Percentiles rank a stretch among this genome's conserved stretches.
phyloP scores from a whole-genome alignment of 2,888 invertebrate species.

The Drosophila demipolita region DNA sequence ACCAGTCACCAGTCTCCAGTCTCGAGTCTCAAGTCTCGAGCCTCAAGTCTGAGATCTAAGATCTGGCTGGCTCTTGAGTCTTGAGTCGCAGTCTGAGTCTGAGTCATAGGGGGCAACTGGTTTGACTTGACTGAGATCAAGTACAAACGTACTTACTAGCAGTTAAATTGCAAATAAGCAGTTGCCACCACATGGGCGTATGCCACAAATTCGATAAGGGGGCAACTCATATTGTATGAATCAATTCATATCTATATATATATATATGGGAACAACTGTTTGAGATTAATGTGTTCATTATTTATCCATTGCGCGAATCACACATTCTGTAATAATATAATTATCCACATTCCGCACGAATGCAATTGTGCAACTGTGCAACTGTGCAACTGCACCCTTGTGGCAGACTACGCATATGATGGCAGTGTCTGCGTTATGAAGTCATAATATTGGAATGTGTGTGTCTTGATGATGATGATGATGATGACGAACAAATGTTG shows the following conservation, averaged over 20 bases:
- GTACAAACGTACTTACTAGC: constrained; percentile 48
- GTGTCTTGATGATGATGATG: constrained; percentile 50
- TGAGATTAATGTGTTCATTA: not conserved
- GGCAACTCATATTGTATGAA: not conserved
- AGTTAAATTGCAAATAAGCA: constrained; percentile 48
- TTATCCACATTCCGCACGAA: constrained; percentile 1
- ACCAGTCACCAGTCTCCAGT: constrained; percentile 9
- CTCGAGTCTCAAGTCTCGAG: constrained; percentile 19
- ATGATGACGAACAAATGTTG: constrained; percentile 57
- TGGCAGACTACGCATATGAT: constrained; percentile 16
- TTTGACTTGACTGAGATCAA: constrained; percentile 72
- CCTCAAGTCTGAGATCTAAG: constrained; percentile 17
- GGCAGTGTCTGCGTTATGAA: constrained; percentile 61
- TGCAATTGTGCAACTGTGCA: constrained; percentile 1
- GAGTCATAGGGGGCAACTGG: constrained; percentile 73
- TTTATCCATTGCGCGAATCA: constrained; percentile 1
- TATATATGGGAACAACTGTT: not conserved
- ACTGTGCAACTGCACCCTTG: constrained; percentile 12
- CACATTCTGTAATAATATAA: not conserved
- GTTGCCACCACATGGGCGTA: constrained; percentile 41
- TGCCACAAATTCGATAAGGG: not conserved
- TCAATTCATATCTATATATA: not conserved
- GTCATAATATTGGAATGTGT: constrained; percentile 75
- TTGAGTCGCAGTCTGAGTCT: constrained; percentile 33
- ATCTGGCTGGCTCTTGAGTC: constrained; percentile 6